Percentiles rank a stretch among this genome's conserved stretches.
phyloP scores from a whole-genome alignment of 2,797 vertebrate species.

The Leucoraja ocellata region DNA sequence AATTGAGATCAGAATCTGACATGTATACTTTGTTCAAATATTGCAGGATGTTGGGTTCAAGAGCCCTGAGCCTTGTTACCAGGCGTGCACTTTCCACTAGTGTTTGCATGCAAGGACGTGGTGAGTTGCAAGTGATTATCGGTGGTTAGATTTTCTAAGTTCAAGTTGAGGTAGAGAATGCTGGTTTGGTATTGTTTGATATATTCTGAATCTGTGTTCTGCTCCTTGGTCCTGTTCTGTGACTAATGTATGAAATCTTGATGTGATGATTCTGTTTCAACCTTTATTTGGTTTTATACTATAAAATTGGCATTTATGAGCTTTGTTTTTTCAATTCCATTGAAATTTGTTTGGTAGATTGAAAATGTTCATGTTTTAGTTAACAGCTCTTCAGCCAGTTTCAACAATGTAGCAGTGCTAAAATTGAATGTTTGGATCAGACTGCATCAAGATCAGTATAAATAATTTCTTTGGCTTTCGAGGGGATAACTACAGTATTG shows the following conservation, averaged over 20 bases:
- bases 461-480: background rate
- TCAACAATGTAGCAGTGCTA: background rate
- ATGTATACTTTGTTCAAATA: background rate
- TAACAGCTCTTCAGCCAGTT: background rate
- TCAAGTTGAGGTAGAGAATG: background rate
- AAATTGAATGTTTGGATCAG: background rate
- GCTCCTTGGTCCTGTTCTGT: background rate
- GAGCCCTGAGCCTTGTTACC: constrained; percentile 70
- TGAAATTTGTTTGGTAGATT: background rate
- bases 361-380: background rate
- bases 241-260: background rate
- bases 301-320: background rate
- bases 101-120: constrained; percentile 71
- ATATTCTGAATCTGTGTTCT: background rate
- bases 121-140: constrained; percentile 55
- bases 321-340: background rate
- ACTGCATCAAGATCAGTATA: background rate
- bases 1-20: background rate
- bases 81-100: constrained; percentile 81
- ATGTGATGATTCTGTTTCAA: background rate
- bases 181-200: background rate
- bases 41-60: constrained; percentile 79
- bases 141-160: background rate
- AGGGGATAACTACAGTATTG: background rate
- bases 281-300: background rate